Evolutionary conservation across 2,113 vertebrate genomes (phyloP), one percentile per base, ranked within the genome.

Genomic region (Phylloscopus trochilus): DNA sequence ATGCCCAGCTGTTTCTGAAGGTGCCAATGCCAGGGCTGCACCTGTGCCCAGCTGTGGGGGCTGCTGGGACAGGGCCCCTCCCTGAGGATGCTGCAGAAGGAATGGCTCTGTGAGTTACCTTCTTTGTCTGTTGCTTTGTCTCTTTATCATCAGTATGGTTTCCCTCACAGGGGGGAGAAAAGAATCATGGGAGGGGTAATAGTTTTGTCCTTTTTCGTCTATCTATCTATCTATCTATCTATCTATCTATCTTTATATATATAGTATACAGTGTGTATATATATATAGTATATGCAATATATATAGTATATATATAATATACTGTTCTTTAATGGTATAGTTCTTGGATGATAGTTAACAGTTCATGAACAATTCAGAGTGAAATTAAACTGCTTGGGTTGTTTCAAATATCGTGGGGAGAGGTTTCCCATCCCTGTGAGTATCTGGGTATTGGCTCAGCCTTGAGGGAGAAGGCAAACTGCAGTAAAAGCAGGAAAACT

Each of bases 31-130:
- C 55, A 46, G 70, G 30, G 26, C 39, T 64, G 18, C 15, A 44
- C 27, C 31, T 49, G 11, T 33, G 55, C 37, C 39, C 27, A 46
- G 55, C 3, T n/a, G 11, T 15, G 64, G 58, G 24, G 58, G 58
- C 58, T 37, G 58, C 15, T 39, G 37, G 66, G 30, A 30, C 22
- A 2, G 4, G 1, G 9, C 31, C 74, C 79, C 15, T 66, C 7
- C 1, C 21, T 15, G 10, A 11, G 41, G 4, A 3, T 18, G 47
- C 19, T 35, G 60, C 28, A 70, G 6, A 5, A 37, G 23, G 33
- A 35, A n/a, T 23, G 3, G 3, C 66, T 33, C 2, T 44, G 55
- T 0, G 21, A 46, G 4, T 47, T 18, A 3, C 5, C 15, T 16
- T 19, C 28, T 58, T 8, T 0, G 0, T 47, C 33, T 75, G 4